These are phyloP conservation scores for Rotaria macrura DNA, from an alignment of 2,888 invertebrate genomes.

Conservation along the genomic window DNA sequence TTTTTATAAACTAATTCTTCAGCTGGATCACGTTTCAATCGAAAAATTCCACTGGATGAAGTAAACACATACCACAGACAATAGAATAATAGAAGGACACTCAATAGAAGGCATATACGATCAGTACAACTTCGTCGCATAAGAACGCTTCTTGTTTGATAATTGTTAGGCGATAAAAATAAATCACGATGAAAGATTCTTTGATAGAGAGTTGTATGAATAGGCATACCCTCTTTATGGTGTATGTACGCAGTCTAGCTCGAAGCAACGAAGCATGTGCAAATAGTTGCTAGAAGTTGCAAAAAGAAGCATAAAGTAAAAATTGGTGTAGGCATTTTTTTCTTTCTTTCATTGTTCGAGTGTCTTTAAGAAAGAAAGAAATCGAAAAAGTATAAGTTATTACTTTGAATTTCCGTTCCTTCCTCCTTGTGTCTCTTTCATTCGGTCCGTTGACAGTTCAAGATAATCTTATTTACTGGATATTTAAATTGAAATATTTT, in stretches of 20 bases:
- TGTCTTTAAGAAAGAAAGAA: not conserved
- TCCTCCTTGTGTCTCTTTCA: too few relatives aligned
- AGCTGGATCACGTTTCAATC: not conserved
- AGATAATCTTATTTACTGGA: too few relatives aligned
- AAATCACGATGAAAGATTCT: too few relatives aligned
- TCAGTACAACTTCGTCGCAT: not conserved
- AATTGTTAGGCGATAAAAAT: too few relatives aligned
- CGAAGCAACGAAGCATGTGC: not conserved
- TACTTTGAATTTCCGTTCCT: too few relatives aligned
- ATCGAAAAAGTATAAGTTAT: too few relatives aligned
- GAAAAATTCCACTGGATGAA: not conserved
- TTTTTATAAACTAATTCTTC: not conserved
- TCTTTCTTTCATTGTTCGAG: not conserved
- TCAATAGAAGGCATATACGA: not conserved
- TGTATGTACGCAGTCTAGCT: too few relatives aligned
- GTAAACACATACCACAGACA: not conserved
- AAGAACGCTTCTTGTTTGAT: too few relatives aligned
- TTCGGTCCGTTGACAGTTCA: too few relatives aligned
- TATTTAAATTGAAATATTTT: too few relatives aligned
- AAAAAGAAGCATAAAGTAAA: not conserved
- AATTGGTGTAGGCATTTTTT: not conserved
- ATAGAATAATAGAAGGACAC: not conserved
- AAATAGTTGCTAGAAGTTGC: not conserved
- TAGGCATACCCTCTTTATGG: too few relatives aligned
- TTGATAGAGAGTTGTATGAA: too few relatives aligned